Base-by-base conservation (phyloP, 2,888 invertebrate species). In the Oxystoma pomonae region DNA sequence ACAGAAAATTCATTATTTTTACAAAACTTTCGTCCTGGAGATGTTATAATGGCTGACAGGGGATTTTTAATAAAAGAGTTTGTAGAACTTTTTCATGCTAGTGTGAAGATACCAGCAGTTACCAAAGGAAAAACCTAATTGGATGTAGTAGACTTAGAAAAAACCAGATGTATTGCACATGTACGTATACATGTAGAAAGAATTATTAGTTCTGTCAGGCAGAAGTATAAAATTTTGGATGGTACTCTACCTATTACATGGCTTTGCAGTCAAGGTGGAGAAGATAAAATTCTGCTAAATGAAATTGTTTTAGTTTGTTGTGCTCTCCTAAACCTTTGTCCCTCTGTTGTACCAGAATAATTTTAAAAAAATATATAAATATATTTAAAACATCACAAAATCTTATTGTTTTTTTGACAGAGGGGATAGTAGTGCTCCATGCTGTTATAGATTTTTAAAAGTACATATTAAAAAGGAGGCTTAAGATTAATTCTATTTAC, bases 171-270 rank as follows among this genome's bases (percentile, higher is more conserved):
- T 18, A 65, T 69, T 20, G 71, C 70, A 7, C 58, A 67, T 64
- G 69, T 70, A 12, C 57, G 70, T 49, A 69, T 70, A 16, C 65
- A 70, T 63, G 65, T 69, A 0, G 69, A 69, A 60, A 60, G 68
- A 20, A 20, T 65, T 51, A 67, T 65, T 61, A 64, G 62, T n/a
- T 12, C 53, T 7, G 62, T 66, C 9, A 58, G 58, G 53, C 64
- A 61, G 51, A 65, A 65, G 58, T 66, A 60, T 58, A 52, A 12
- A 9, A 65, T 64, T 55, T 21, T 60, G n/a, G 56, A 59, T 51
- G 58, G 35, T 16, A n/a, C 16, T 18, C 19, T 61, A 20, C 64
- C 62, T 20, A 59, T 61, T 1, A 60, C 17, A 16, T 60, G 64
- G 61, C 7, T 64, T 49, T 55, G 35, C 17, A 61, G 17, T 52